Percentiles rank a stretch among this genome's conserved stretches.
Conservation (phyloP, 2,113 vertebrate genomes). For the Arvicanthis niloticus region DNA sequence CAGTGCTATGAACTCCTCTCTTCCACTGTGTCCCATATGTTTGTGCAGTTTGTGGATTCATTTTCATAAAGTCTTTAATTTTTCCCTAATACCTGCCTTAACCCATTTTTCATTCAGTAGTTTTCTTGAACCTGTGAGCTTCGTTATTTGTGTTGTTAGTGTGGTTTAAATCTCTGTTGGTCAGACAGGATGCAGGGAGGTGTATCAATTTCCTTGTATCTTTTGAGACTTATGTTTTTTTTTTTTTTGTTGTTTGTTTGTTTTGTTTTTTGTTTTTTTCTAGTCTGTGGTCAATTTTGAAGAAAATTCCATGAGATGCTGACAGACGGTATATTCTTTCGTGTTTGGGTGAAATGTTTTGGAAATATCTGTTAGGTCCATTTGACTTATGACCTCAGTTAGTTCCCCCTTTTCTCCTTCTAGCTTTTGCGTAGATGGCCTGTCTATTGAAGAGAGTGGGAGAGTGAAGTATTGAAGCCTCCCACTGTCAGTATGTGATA, state of each 20-base stretch:
- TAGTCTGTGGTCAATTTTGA: too few species aligned
- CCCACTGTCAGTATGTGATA: not conserved
- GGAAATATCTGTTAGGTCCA: not conserved
- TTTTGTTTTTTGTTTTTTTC: not conserved
- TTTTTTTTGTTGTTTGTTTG: too few species aligned
- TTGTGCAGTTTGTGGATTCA: not conserved
- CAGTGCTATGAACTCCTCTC: not conserved
- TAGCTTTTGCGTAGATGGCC: not conserved
- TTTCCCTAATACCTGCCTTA: not conserved
- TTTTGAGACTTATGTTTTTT: not conserved
- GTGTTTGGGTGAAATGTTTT: not conserved
- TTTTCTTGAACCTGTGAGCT: not conserved
- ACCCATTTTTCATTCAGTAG: not conserved
- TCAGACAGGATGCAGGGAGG: not conserved
- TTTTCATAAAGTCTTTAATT: not conserved
- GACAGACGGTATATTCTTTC: not conserved
- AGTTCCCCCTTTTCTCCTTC: not conserved
- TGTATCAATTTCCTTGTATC: not conserved
- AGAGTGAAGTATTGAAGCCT: not conserved
- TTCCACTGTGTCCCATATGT: not conserved
- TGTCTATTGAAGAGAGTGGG: not conserved
- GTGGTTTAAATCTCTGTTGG: not conserved
- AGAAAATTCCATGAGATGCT: not conserved
- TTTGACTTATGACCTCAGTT: not conserved
- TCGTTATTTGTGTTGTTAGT: not conserved